Conservation (phyloP, 2,888 invertebrate species). For the Noctua pronuba region DNA sequence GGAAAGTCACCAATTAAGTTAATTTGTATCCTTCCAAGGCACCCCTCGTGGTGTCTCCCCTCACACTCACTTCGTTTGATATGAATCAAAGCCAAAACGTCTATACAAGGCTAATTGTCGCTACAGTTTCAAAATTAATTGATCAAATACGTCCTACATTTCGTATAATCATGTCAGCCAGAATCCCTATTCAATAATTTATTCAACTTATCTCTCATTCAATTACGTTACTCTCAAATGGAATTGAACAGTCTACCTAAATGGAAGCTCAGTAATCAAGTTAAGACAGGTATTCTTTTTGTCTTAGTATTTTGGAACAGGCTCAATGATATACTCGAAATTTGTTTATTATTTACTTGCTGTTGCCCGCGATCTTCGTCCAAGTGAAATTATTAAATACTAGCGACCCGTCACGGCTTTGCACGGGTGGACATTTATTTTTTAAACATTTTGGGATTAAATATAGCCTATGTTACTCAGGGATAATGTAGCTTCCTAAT, state of each 20-base stretch:
- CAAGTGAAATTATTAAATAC: no score
- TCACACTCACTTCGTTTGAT: background rate
- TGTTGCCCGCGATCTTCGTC: no score
- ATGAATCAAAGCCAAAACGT: background rate
- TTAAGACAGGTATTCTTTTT: constrained; percentile 29
- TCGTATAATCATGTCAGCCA: constrained; percentile 18
- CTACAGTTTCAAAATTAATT: constrained; percentile 40
- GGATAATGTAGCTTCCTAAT: no score
- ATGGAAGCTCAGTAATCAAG: constrained; percentile 27
- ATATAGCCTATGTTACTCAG: no score
- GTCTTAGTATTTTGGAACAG: constrained; percentile 9
- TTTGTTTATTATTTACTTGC: background rate
- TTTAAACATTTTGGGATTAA: no score
- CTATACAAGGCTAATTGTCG: constrained; percentile 21
- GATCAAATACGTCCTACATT: constrained; percentile 31
- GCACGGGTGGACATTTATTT: no score
- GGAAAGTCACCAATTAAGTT: background rate
- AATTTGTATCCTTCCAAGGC: background rate
- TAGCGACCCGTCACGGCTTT: no score
- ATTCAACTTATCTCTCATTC: constrained; percentile 51
- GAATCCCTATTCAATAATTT: constrained; percentile 49
- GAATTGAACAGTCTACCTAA: constrained; percentile 41
- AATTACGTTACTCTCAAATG: constrained; percentile 55
- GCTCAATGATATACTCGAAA: background rate
- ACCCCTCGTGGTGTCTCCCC: background rate